Evolutionary conservation across 2,888 invertebrate species (phyloP).

Genomic region (Colostygia pectinataria): DNA sequence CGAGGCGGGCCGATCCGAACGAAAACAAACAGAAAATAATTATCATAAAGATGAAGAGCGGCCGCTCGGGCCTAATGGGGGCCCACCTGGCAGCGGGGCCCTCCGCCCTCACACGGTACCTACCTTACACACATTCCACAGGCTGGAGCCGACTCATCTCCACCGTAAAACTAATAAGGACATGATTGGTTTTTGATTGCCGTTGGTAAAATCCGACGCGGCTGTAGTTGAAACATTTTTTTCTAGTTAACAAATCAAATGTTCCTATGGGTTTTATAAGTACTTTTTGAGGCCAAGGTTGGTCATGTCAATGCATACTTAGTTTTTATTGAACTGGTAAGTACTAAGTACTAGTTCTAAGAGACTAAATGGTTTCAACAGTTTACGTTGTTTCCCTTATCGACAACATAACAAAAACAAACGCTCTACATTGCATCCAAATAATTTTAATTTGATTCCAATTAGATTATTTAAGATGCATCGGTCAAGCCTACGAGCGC

Average conservation of each 20-base stretch:
- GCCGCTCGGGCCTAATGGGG: conserved; percentile 80
- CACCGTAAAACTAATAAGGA: conserved; percentile 52
- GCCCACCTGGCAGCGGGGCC: conserved; percentile 74
- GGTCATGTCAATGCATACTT: no score
- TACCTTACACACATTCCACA: conserved; percentile 20
- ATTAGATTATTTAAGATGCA: no score
- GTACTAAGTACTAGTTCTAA: no score
- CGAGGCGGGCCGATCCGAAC: conserved; percentile 80
- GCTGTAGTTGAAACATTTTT: conserved; percentile 16
- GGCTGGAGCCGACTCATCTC: conserved; percentile 43
- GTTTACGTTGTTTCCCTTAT: no score
- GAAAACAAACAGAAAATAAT: conserved; percentile 84
- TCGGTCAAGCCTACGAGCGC: no score
- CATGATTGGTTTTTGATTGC: conserved; percentile 61
- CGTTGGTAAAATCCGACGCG: conserved; percentile 39
- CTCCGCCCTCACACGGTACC: conserved; percentile 42
- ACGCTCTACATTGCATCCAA: no score
- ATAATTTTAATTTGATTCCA: no score
- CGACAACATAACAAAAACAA: no score
- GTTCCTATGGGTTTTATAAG: conserved; percentile 5
- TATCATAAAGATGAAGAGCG: conserved; percentile 83
- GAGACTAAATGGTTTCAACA: no score
- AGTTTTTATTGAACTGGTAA: no score
- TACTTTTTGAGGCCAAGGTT: conserved; percentile 3
- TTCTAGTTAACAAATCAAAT: conserved; percentile 21